A percentile compares a stretch with the other conserved stretches of the same genome.
Conservation (phyloP, 2,113 vertebrate genomes). For the Cebidichthys violaceus region DNA sequence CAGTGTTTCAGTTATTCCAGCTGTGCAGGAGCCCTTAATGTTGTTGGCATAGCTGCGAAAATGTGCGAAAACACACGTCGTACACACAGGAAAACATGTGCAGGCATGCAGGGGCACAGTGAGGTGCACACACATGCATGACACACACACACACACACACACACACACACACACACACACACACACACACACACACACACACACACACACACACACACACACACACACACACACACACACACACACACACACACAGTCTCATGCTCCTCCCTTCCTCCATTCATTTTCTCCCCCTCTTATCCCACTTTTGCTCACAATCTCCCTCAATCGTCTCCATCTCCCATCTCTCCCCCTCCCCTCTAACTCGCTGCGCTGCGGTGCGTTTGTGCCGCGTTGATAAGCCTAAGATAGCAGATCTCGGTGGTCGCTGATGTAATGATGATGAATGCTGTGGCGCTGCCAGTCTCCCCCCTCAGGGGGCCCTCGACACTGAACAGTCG, state of each 20-base stretch:
- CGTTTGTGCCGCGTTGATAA: constrained; percentile 87
- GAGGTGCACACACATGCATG: constrained; percentile 49
- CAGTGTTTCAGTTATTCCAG: constrained; percentile 81
- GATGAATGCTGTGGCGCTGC: constrained; percentile 90
- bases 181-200: constrained; percentile 57
- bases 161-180: constrained; percentile 49
- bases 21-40: constrained; percentile 80
- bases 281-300: constrained; percentile 71
- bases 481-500: constrained; percentile 83
- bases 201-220: constrained; percentile 30
- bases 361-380: constrained; percentile 76
- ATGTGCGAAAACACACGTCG: constrained; percentile 75
- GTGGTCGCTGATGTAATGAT: constrained; percentile 95
- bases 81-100: constrained; percentile 70
- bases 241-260: constrained; percentile 38
- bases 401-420: constrained; percentile 90
- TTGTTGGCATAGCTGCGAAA: constrained; percentile 81
- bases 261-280: constrained; percentile 68
- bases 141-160: constrained; percentile 39
- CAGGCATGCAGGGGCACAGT: constrained; percentile 69
- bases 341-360: constrained; percentile 74
- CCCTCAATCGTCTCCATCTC: constrained; percentile 73
- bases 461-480: constrained; percentile 86
- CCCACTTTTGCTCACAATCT: constrained; percentile 75
- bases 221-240: constrained; percentile 32